Base-by-base conservation (phyloP, 2,888 invertebrate genomes). In the Mythimna pallens region DNA sequence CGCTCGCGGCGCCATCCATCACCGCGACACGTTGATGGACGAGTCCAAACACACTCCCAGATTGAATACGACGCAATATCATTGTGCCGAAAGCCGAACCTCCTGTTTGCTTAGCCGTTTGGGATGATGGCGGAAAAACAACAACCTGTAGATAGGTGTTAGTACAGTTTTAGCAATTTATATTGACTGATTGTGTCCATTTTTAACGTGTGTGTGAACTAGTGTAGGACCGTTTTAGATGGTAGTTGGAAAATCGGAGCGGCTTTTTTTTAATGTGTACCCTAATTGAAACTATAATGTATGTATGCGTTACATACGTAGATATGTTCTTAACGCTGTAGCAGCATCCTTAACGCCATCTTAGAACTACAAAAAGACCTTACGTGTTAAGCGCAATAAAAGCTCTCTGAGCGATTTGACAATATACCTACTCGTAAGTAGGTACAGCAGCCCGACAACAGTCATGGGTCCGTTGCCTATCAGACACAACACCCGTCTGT, bases 1-100 rank as follows among this genome's bases (percentile, higher is more conserved):
- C 67, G 83, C 72, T 59, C 59, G 64, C 67, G 73, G 76, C 71
- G 70, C 73, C 78, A 85, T 85, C 85, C 73, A 85, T 85, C 85
- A 85, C 75, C 52, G 70, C 63, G 81, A 80, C 85, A 76, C 70
- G 74, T 85, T 85, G 85, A 86, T 81, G 87, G 85, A 86, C 85
- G 83, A 82, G 85, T 70, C 81, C 85, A 85, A 86, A 86, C 81
- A 85, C 76, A 86, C 85, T 86, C 75, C 75, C 81, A 85, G 85
- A 85, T 85, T 85, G 85, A 85, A 83, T 77, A 65, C 78, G 78
- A 75, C 78, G 71, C 74, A 70, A 82, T 82, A 71, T 72, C 73
- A 80, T 70, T 75, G 80, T 74, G 62, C 67, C 72, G 47, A 81
- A 62, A 81, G 77, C 70, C 73, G 57, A 77, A 73, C 67, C 73